Percentiles rank a stretch among this genome's conserved stretches.
phyloP scores from a whole-genome alignment of 2,797 vertebrate genomes.

The Danio tinwini region DNA sequence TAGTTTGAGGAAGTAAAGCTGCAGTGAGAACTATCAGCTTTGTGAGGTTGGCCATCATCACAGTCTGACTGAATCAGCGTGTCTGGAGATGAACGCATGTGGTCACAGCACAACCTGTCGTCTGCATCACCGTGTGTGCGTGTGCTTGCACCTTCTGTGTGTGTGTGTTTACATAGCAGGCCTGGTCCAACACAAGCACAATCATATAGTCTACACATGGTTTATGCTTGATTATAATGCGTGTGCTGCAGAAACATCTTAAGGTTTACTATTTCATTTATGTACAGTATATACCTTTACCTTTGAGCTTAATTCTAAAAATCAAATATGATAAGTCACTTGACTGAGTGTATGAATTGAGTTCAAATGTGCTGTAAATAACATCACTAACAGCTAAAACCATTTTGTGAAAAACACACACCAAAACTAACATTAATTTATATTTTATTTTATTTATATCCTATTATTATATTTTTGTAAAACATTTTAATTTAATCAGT shows the following conservation, averaged over 20 bases:
- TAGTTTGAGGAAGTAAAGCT: neutral
- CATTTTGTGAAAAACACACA: neutral
- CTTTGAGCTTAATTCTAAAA: neutral
- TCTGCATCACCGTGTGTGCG: neutral
- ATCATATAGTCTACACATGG: neutral
- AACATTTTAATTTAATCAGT: neutral
- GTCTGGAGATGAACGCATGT: conserved; percentile 10
- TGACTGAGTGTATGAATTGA: neutral
- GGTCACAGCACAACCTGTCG: conserved; percentile 29
- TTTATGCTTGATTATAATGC: neutral
- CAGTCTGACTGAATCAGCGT: neutral
- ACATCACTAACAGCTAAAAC: neutral
- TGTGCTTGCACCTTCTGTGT: conserved; percentile 25
- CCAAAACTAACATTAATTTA: no score
- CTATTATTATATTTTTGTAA: neutral
- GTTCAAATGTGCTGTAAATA: neutral
- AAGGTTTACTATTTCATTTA: neutral
- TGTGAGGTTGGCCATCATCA: conserved; percentile 18
- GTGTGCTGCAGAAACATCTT: neutral
- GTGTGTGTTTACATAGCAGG: conserved; percentile 43
- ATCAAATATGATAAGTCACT: no score
- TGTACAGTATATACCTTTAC: neutral
- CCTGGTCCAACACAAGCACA: conserved; percentile 15
- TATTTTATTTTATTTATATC: no score
- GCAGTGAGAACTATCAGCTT: neutral